Conservation (phyloP, 2,797 vertebrate genomes). For the Acanthurus tractus region DNA sequence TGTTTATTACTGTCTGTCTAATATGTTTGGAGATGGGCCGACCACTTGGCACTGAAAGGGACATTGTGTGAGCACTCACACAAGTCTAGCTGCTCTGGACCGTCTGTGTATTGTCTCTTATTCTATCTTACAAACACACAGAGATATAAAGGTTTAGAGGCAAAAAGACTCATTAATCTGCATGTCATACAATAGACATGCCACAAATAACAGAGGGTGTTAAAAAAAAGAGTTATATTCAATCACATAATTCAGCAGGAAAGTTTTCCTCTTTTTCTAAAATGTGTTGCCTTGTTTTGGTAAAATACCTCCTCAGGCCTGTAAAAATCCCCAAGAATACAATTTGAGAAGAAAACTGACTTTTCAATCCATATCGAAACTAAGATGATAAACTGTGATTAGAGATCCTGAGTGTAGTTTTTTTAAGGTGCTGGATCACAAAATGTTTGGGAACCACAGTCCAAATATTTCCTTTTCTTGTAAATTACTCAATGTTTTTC, state of each 20-base stretch:
- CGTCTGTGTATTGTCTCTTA: conserved; percentile 30
- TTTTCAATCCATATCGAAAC: background rate
- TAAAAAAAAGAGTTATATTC: conserved; percentile 26
- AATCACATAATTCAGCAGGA: conserved; percentile 3
- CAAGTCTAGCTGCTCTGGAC: conserved; percentile 35
- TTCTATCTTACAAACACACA: conserved; percentile 17
- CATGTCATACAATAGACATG: background rate
- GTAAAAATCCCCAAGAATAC: background rate
- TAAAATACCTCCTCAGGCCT: background rate
- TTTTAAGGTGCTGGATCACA: background rate
- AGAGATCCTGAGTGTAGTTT: background rate
- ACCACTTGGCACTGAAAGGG: conserved; percentile 58
- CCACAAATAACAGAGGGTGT: conserved; percentile 26
- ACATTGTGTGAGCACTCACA: conserved; percentile 60
- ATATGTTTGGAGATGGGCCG: conserved; percentile 56
- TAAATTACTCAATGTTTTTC: background rate
- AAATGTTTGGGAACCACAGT: background rate
- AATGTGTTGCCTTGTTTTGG: background rate
- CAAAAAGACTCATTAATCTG: conserved; percentile 8
- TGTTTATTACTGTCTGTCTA: conserved; percentile 75
- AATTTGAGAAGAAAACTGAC: background rate
- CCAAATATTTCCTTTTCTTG: background rate
- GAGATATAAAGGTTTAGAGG: conserved; percentile 6
- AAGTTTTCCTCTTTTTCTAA: background rate
- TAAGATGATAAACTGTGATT: background rate